phyloP scores from a whole-genome alignment of 2,888 invertebrate genomes.

The Drosophila subsilvestris region DNA sequence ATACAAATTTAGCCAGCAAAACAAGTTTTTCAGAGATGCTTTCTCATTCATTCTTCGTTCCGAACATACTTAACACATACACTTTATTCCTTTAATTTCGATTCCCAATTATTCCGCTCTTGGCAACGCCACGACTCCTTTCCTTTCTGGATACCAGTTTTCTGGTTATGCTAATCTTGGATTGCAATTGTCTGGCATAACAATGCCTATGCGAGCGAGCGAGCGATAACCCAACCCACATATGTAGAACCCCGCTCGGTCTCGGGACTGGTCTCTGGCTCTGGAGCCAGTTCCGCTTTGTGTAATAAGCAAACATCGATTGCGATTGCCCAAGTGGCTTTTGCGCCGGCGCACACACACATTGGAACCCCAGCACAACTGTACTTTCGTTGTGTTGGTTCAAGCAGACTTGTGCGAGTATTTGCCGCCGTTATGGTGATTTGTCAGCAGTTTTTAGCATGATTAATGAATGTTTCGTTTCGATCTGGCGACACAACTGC shows the following conservation, averaged over 20 bases:
- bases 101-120: neutral
- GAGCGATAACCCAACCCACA: conserved; percentile 41
- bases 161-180: conserved; percentile 47
- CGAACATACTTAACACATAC: no score
- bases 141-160: conserved; percentile 19
- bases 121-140: conserved; percentile 22
- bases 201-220: conserved; percentile 34
- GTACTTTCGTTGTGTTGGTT: conserved; percentile 21
- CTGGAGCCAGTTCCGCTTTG: conserved; percentile 51
- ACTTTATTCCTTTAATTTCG: neutral
- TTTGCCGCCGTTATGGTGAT: conserved; percentile 69
- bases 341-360: conserved; percentile 36
- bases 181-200: conserved; percentile 49
- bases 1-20: no score
- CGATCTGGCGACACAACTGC: conserved; percentile 64
- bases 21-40: no score
- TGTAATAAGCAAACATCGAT: conserved; percentile 48
- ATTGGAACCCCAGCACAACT: conserved; percentile 11
- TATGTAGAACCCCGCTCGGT: conserved; percentile 26
- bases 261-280: conserved; percentile 27
- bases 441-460: conserved; percentile 70
- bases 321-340: conserved; percentile 37
- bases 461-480: conserved; percentile 72
- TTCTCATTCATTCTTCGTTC: no score
- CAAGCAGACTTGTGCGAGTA: conserved; percentile 6